A percentile compares a stretch with the other conserved stretches of the same genome.
These are phyloP conservation scores for Hucho hucho DNA, from an alignment of 2,113 vertebrate species.

Conservation along the genomic window DNA sequence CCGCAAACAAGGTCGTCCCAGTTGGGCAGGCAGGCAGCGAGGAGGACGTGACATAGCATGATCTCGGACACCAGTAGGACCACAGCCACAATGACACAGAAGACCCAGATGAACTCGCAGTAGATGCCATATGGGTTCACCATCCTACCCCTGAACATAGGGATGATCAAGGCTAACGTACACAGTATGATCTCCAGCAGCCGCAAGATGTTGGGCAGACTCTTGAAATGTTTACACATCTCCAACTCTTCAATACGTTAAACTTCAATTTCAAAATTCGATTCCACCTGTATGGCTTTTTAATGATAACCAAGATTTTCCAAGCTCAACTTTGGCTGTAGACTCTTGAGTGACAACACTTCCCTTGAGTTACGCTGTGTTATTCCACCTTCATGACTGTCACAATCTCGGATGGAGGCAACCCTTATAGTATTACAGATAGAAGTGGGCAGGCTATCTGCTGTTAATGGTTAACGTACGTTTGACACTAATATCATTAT, in stretches of 20 bases:
- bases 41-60: slow-evolving; percentile 34
- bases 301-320: neutral
- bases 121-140: slow-evolving; percentile 42
- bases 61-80: slow-evolving; percentile 49
- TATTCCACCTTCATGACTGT: neutral
- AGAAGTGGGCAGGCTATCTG: neutral
- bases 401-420: neutral
- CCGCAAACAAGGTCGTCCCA: slow-evolving; percentile 77
- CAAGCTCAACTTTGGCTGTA: neutral
- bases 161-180: slow-evolving; percentile 61
- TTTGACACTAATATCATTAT: neutral
- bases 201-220: slow-evolving; percentile 43
- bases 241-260: neutral
- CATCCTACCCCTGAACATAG: slow-evolving; percentile 33
- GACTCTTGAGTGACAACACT: neutral
- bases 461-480: no score
- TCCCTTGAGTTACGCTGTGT: neutral
- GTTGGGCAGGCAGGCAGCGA: no score
- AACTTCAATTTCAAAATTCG: neutral
- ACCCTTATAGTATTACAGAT: neutral
- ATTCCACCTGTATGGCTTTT: neutral
- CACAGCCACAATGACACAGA: slow-evolving; percentile 65
- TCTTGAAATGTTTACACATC: slow-evolving; percentile 35
- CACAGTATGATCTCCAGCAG: slow-evolving; percentile 65
- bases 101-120: slow-evolving; percentile 79